Evolutionary conservation across 2,113 vertebrate species (phyloP).

Genomic region (Ifrita kowaldi): DNA sequence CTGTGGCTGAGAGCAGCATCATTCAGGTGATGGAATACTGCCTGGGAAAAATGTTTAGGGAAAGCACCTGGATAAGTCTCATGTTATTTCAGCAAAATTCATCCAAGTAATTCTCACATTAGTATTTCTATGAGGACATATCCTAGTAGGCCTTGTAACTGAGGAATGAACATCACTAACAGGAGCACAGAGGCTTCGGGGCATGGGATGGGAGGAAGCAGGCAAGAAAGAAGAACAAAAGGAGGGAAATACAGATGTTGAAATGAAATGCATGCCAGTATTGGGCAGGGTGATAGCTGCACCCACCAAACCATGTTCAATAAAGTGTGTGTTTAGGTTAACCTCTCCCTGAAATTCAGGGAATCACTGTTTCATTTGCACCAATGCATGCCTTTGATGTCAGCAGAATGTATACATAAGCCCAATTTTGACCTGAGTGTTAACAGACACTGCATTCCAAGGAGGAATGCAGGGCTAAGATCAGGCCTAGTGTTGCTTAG

Average conservation of each 20-base stretch:
- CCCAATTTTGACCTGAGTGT: not conserved
- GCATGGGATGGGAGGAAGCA: not conserved
- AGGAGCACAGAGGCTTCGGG: not conserved
- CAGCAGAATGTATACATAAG: not conserved
- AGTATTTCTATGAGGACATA: not conserved
- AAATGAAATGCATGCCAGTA: not conserved
- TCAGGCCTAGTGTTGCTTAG: not conserved
- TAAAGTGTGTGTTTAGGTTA: not conserved
- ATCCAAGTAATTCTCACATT: not conserved
- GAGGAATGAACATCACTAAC: not conserved
- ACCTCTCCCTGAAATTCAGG: not conserved
- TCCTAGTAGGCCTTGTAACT: not conserved
- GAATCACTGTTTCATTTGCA: not conserved
- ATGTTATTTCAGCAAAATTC: not conserved
- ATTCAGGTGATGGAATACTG: not conserved
- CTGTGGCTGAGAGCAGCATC: not conserved
- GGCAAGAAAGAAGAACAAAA: not conserved
- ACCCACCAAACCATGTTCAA: not conserved
- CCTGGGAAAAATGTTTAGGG: not conserved
- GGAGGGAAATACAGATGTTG: not conserved
- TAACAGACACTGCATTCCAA: not conserved
- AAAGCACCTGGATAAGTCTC: not conserved
- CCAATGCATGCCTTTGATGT: not conserved
- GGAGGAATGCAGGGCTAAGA: not conserved
- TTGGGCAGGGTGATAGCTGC: not conserved